Evolutionary conservation across 2,797 vertebrate genomes (phyloP), one percentile per base, ranked within the genome.

Genomic region (Spinus pinus): DNA sequence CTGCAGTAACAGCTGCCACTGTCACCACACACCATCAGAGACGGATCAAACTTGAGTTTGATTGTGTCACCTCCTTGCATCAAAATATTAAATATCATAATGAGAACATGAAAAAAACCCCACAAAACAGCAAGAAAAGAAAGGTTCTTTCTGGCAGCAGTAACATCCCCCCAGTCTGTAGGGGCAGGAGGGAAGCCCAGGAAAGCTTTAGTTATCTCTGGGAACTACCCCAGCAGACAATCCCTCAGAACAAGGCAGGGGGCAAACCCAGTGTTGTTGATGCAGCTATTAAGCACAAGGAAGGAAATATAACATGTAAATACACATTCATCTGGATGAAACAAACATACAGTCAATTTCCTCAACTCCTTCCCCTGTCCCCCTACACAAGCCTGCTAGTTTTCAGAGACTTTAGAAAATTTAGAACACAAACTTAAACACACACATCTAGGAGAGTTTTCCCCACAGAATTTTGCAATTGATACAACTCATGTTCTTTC

Each of bases 141-240:
- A 72, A 44, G 6, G 22, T 56, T n/a, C 16, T 64, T 54, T 25
- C 64, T 46, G 46, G 49, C 24, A 78, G 69, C 27, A 74, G 42
- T 28, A 31, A 15, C 0, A 0, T 30, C 33, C 18, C 33, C 14
- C 3, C 33, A 2, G 1, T 0, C 0, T 0, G 0, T 0, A 2
- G 20, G 9, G 28, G 16, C 28, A 71, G 75, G n/a, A 54, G 51
- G 22, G 37, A 71, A 74, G 37, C 39, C 53, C 47, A 73, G 44
- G 28, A 54, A 57, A 47, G 30, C 7, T 4, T 53, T 10, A 20
- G 24, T 18, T 14, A 33, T n/a, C 33, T n/a, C 39, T 5, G 4
- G 39, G 20, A 72, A 22, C 14, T 23, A 46, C 12, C 27, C 42
- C 31, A 64, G 33, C 15, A 20, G 9, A 4, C 28, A 44, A 37